Conservation (phyloP, 2,797 vertebrate species). For the Notamacropus eugenii region DNA sequence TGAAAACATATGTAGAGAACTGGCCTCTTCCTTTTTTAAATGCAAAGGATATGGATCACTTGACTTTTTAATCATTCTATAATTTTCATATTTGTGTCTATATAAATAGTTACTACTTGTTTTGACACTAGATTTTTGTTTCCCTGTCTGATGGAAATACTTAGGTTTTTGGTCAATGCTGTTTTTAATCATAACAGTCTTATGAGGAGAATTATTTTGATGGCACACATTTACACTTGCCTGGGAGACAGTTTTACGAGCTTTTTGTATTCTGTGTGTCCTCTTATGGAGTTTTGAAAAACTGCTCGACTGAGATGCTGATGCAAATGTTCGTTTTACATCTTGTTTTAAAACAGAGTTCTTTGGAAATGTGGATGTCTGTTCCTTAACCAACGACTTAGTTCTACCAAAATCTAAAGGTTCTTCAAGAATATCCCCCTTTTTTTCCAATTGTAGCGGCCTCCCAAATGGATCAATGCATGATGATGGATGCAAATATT, state of each 20-base stretch:
- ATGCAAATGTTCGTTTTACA: constrained; percentile 85
- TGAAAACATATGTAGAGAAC: constrained; percentile 85
- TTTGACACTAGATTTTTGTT: constrained; percentile 89
- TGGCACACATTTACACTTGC: constrained; percentile 86
- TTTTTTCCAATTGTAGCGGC: constrained; percentile 85
- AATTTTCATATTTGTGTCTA: constrained; percentile 86
- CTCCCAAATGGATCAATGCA: constrained; percentile 84
- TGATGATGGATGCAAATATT: constrained; percentile 89
- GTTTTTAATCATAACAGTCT: constrained; percentile 86
- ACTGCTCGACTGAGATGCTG: constrained; percentile 84
- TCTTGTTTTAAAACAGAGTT: constrained; percentile 89
- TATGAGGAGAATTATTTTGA: constrained; percentile 91
- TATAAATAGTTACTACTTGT: constrained; percentile 87
- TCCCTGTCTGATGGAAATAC: constrained; percentile 87
- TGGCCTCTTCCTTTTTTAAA: constrained; percentile 88
- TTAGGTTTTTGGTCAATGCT: constrained; percentile 89
- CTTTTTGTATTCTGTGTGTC: constrained; percentile 90
- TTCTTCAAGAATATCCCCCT: constrained; percentile 83
- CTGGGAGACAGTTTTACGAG: constrained; percentile 88
- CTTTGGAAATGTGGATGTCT: constrained; percentile 88
- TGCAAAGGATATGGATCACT: constrained; percentile 86
- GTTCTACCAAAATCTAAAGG: constrained; percentile 82
- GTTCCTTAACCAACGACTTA: constrained; percentile 85
- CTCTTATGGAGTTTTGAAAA: constrained; percentile 90
- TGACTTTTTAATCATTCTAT: constrained; percentile 86